A percentile compares a stretch with the other conserved stretches of the same genome.
Conservation (phyloP, 2,113 vertebrate species). For the Mastomys natalensis region DNA sequence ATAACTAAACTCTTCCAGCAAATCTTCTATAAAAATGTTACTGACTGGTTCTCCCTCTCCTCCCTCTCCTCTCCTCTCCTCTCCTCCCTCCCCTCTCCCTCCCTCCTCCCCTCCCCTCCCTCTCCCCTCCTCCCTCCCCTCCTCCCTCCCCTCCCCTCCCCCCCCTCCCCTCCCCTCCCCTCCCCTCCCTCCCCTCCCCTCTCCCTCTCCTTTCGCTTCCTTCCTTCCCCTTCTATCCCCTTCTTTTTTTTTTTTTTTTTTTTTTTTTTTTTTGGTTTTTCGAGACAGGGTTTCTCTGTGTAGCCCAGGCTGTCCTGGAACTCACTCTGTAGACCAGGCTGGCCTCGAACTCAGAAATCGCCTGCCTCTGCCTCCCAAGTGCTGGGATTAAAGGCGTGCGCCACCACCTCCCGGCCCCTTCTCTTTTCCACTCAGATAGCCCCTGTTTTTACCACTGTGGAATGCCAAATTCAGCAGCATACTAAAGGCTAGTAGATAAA, state of each 20-base stretch:
- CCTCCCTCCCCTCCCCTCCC: neutral
- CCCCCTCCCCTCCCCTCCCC: rapidly evolving
- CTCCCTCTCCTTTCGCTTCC: too few species aligned
- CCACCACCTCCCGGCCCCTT: too few species aligned
- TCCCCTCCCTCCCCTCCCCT: rapidly evolving
- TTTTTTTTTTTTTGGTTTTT: too few species aligned
- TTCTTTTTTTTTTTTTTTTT: too few species aligned
- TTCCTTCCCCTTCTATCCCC: rapidly evolving
- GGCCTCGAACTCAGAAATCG: too few species aligned
- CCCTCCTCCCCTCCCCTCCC: neutral
- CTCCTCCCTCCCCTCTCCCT: too few species aligned
- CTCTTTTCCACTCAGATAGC: neutral
- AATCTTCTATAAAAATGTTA: neutral
- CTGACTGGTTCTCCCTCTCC: neutral
- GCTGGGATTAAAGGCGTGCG: too few species aligned
- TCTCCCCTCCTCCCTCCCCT: too few species aligned
- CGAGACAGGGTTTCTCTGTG: too few species aligned
- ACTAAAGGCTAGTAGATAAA: neutral
- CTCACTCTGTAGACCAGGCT: too few species aligned
- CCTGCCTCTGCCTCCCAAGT: too few species aligned
- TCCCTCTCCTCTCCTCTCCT: neutral
- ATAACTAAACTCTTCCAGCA: neutral
- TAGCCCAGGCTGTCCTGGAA: too few species aligned
- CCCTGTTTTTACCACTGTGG: neutral
- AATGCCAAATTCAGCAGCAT: neutral